phyloP scores from a whole-genome alignment of 2,797 vertebrate species.

The Phalloptychus januarius region DNA sequence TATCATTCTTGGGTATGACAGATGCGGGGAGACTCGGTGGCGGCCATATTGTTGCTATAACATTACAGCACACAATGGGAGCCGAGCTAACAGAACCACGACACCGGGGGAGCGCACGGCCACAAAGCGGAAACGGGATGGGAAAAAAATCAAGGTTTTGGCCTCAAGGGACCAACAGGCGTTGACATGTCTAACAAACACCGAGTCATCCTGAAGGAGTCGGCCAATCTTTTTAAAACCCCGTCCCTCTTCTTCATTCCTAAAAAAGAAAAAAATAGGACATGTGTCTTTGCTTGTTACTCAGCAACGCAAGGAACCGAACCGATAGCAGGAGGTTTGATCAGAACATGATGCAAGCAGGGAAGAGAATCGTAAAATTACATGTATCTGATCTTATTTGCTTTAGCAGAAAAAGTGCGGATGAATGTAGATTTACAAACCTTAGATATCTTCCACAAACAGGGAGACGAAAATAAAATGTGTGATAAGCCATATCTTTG shows the following conservation, averaged over 20 bases:
- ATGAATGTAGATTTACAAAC: not conserved
- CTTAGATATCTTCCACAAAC: not conserved
- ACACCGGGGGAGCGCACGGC: conserved; percentile 34
- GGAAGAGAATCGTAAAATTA: not conserved
- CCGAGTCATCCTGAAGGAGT: conserved; percentile 4
- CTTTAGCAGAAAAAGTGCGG: not conserved
- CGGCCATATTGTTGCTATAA: conserved; percentile 58
- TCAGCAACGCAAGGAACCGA: not conserved
- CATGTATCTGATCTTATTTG: not conserved
- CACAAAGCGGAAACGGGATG: conserved; percentile 47
- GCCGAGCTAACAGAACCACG: conserved; percentile 28
- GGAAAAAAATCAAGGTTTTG: conserved; percentile 43
- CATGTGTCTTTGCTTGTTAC: not conserved
- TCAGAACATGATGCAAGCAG: not conserved
- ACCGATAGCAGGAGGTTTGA: not conserved
- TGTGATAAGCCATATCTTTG: not conserved
- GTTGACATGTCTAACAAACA: conserved; percentile 21
- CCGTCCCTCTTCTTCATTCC: not conserved
- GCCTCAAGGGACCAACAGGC: conserved; percentile 25
- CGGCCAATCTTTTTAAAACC: not conserved
- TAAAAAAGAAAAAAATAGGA: not conserved
- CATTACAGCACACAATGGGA: conserved; percentile 54
- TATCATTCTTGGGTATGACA: conserved; percentile 67
- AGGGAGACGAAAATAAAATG: not conserved
- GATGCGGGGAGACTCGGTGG: conserved; percentile 60